Base-by-base conservation (phyloP, 2,888 invertebrate species). In the Xylophagus ater region DNA sequence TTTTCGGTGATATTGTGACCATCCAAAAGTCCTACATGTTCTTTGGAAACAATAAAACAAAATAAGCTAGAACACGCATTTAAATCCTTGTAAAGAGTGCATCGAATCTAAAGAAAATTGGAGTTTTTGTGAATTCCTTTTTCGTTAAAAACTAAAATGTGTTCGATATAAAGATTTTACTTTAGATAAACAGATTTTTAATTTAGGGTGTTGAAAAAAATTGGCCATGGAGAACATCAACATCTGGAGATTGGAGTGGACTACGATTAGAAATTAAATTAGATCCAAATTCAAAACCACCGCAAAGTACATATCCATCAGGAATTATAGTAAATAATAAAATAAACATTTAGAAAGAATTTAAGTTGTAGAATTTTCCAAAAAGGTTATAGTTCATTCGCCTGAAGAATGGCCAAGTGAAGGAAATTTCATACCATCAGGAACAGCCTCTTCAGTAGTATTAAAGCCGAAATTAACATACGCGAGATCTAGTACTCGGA, bases 381-480 rank as follows among this genome's bases (percentile, higher is more conserved):
- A 15, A 12, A 18, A 44, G 41, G 45, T 46, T 3, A 43, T 45
- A 18, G 28, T 47, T 5, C 24, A 57, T 56, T 50, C 51, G 60
- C 10, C 60, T 54, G 41, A 51, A 50, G 28, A 47, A 52, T 8
- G 51, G 53, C 40, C 58, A 51, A 42, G 40, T 53, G 30, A 40
- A 42, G 29, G 51, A 49, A 34, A 49, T 46, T 21, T 55, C 51
- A 5, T 59, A 51, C 39, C 53, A 4, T 52, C 53, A 2, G 53
- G 56, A 8, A 58, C 60, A 0, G 51, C 57, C 33, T 54, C 60
- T 0, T 51, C 53, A 32, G 52, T 62, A 2, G 47, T 56, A 2
- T 46, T 63, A 1, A 53, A 55, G 1, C 60, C 62, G 1, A 57
- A 57, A 39, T 24, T 55, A 14, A 59, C 60, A 2, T 51, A 51